Conservation (phyloP, 2,113 vertebrate genomes). For the Pleuronectes platessa region DNA sequence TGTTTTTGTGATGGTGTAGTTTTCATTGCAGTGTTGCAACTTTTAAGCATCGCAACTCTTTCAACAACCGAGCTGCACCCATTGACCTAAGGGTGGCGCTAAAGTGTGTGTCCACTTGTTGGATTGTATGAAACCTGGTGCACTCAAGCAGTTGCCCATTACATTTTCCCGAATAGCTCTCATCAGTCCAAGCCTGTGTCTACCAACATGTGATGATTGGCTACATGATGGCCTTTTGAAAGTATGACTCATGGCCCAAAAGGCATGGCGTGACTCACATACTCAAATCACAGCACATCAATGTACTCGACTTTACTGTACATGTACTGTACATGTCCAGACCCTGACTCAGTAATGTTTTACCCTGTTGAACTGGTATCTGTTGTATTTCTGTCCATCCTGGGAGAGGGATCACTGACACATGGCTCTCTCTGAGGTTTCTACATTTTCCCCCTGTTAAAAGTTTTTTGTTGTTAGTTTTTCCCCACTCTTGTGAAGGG, state of each 20-base stretch:
- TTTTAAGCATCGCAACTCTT: not conserved
- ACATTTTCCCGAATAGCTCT: not conserved
- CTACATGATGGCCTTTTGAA: not conserved
- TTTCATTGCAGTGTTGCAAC: not conserved
- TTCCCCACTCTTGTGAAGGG: too few relatives aligned
- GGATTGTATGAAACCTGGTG: not conserved
- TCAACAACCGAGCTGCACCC: not conserved
- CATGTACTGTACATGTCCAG: not conserved
- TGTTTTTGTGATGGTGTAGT: not conserved
- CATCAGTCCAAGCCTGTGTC: not conserved
- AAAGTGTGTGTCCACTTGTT: not conserved
- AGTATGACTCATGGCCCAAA: conserved; percentile 25
- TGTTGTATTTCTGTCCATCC: too few relatives aligned
- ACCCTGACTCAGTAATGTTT: not conserved
- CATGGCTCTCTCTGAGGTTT: too few relatives aligned
- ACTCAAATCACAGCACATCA: conserved; percentile 1
- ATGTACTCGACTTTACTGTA: not conserved
- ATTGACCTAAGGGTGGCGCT: conserved; percentile 23
- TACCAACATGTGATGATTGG: not conserved
- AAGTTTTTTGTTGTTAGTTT: too few relatives aligned
- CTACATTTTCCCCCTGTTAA: too few relatives aligned
- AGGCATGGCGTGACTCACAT: conserved; percentile 5
- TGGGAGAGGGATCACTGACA: too few relatives aligned
- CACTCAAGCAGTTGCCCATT: not conserved
- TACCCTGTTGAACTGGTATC: too few relatives aligned